Evolutionary conservation across 2,113 vertebrate genomes (phyloP).

Genomic region (Platycercus adscitus): DNA sequence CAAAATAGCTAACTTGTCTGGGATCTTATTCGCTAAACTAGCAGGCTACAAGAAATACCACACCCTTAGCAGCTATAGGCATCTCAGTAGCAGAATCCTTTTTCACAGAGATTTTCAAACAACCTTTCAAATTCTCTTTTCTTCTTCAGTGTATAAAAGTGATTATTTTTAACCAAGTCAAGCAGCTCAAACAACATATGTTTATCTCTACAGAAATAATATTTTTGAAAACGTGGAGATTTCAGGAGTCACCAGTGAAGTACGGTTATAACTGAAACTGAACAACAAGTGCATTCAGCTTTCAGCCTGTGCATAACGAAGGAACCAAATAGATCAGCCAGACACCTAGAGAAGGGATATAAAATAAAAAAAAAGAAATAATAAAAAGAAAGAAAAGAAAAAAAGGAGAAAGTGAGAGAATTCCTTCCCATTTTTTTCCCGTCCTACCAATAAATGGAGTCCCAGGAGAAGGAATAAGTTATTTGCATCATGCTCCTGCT

Average conservation of each 20-base stretch:
- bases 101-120: background rate
- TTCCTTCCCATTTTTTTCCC: background rate
- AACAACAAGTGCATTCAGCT: background rate
- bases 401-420: background rate
- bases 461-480: background rate
- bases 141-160: fast-evolving
- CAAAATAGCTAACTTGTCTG: background rate
- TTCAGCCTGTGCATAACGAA: background rate
- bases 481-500: background rate
- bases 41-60: background rate
- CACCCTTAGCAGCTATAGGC: background rate
- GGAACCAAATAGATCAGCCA: background rate
- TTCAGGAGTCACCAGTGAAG: background rate
- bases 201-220: background rate
- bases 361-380: no score
- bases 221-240: background rate
- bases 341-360: background rate
- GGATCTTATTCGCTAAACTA: background rate
- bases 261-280: background rate
- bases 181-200: background rate
- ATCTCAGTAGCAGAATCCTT: background rate
- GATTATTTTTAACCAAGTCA: background rate
- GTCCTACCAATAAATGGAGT: background rate
- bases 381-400: no score
- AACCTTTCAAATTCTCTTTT: background rate